These are phyloP conservation scores for Oreochromis grahami DNA, from an alignment of 2,797 vertebrate species.

Conservation along the genomic window DNA sequence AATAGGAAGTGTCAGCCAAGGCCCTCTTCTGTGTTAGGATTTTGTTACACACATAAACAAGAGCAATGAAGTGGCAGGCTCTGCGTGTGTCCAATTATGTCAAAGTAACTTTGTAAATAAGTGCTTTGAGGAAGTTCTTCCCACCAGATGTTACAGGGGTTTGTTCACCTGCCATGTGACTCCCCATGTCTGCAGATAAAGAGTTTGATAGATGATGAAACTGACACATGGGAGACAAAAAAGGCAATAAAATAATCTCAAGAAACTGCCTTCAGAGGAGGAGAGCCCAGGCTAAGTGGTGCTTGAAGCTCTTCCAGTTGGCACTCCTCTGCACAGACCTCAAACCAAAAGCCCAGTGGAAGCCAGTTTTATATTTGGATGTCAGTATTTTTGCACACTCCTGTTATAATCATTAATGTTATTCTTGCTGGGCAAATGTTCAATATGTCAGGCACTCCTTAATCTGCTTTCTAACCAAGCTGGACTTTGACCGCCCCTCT, in stretches of 20 bases:
- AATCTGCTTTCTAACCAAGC: slow-evolving; percentile 24
- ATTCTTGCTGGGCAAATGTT: slow-evolving; percentile 23
- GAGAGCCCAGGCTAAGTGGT: slow-evolving; percentile 22
- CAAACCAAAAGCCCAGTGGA: slow-evolving; percentile 36
- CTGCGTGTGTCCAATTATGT: slow-evolving; percentile 5
- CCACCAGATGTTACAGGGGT: background rate
- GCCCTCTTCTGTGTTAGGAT: slow-evolving; percentile 17
- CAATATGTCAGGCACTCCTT: slow-evolving; percentile 6
- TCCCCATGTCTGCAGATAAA: slow-evolving; percentile 18
- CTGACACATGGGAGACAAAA: background rate
- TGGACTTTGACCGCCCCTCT: slow-evolving; percentile 1
- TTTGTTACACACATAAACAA: slow-evolving; percentile 11
- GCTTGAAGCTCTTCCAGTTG: slow-evolving; percentile 45
- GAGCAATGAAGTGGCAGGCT: slow-evolving; percentile 7
- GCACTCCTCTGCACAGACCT: slow-evolving; percentile 38
- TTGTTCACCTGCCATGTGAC: slow-evolving; percentile 17
- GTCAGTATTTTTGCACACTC: slow-evolving; percentile 40
- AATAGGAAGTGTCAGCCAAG: slow-evolving; percentile 39
- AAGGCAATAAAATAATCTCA: slow-evolving; percentile 12
- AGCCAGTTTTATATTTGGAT: slow-evolving; percentile 48
- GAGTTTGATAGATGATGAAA: slow-evolving; percentile 9
- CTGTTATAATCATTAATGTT: slow-evolving; percentile 63
- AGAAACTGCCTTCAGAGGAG: slow-evolving; percentile 15
- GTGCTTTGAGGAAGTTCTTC: background rate
- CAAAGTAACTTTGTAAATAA: background rate